Evolutionary conservation across 2,888 invertebrate genomes (phyloP), one percentile per base, ranked within the genome.

Genomic region (Eudasyphora cyanicolor): DNA sequence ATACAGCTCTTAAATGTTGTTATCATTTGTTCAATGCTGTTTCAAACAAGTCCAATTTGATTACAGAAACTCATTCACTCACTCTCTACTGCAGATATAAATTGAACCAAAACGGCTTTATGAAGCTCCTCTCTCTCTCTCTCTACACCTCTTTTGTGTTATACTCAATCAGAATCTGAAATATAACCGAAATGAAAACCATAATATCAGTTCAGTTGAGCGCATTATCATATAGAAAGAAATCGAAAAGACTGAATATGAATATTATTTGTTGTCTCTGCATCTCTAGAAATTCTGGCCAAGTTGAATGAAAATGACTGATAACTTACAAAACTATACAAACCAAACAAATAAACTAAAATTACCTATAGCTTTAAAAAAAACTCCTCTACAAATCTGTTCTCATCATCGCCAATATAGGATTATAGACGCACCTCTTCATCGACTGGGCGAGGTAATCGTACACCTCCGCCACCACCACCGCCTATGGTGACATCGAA

Each of bases 331-430:
- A n/a, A n/a, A n/a, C 27, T 54, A 69, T 60, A 29, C 42, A 87
- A 84, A 84, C 85, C n/a, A n/a, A n/a, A n/a, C n/a, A n/a, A n/a
- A n/a, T n/a, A n/a, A n/a, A n/a, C n/a, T n/a, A n/a, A n/a, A n/a
- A 87, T 86, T 38, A 42, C 57, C 27, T 24, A 38, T 42, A 60
- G 14, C 19, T 88, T 86, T 77, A 85, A 88, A 88, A 87, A 86
- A 87, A 90, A 88, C 87, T 90, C 89, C 87, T 88, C 91, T 76
- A 78, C 81, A 84, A 78, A 84, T 84, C 81, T 84, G 87, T 89
- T 89, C 88, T 90, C 90, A 88, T 92, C 92, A 89, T 89, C 90
- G 88, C 89, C 90, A 88, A 88, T 91, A 88, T 91, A 92, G 89
- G 91, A 92, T 87, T 92, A 91, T 87, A 90, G 91, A 88, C 92